Conservation (phyloP, 2,888 invertebrate species). For the Heliconius aoede region DNA sequence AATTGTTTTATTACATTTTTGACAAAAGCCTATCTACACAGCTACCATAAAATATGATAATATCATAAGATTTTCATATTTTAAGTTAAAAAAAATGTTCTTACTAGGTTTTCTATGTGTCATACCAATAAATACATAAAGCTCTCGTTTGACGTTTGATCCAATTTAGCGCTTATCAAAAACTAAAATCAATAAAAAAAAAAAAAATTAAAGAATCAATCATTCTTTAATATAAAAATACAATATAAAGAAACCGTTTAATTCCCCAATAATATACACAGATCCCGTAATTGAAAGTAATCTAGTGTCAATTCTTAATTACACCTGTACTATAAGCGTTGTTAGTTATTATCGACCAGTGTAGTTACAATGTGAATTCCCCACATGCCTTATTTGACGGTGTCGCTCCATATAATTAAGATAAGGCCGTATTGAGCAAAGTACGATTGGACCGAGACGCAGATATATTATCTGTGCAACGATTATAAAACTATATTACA, state of each 20-base stretch:
- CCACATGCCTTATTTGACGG: slow-evolving; percentile 33
- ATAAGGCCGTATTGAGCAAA: slow-evolving; percentile 29
- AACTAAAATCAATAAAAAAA: too few species aligned
- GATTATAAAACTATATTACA: slow-evolving; percentile 3
- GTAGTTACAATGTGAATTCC: slow-evolving; percentile 22
- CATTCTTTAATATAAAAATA: not conserved
- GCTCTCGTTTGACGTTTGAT: not conserved
- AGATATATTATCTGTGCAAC: slow-evolving; percentile 22
- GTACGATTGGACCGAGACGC: not conserved
- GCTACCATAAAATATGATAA: not conserved
- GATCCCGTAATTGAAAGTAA: slow-evolving; percentile 21
- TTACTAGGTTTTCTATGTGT: too few species aligned
- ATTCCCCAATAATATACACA: not conserved
- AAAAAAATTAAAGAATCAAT: too few species aligned
- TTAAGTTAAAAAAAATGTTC: not conserved
- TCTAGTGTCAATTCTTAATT: slow-evolving; percentile 34
- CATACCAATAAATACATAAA: not conserved
- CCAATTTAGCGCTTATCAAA: not conserved
- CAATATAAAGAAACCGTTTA: not conserved
- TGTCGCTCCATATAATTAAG: slow-evolving; percentile 36
- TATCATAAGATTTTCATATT: not conserved
- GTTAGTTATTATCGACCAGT: slow-evolving; percentile 25
- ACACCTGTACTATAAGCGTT: slow-evolving; percentile 27
- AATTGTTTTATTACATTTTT: not conserved
- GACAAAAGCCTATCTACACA: not conserved